Base-by-base conservation (phyloP, 2,797 vertebrate species). In the Coluber constrictor region DNA sequence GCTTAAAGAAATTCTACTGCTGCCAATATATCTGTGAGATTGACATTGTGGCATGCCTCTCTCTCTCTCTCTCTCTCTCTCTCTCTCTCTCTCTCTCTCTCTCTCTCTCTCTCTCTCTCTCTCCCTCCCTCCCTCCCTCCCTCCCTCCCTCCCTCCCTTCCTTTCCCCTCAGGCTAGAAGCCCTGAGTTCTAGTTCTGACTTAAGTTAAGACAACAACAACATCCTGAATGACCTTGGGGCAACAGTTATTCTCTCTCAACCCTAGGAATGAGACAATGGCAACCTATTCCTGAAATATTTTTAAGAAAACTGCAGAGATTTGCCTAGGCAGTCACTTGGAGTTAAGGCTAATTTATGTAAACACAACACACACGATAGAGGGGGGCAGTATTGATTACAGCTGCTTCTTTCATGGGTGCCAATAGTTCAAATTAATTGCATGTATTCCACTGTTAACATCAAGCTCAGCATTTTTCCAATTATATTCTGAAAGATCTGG, bases 21-120 rank as follows among this genome's bases (percentile, higher is more conserved):
- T 54, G 74, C 16, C 94, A 90, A 94, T 94, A 94, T 92, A 94
- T 70, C 32, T 95, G 54, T 94, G 57, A 89, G 95, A 90, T 1
- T 59, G 47, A 6, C 12, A 91, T 91, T 63, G n/a, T 91, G 0
- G 89, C 20, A 90, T 92, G 1, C 29, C n/a, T 37, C 60, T 8
- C 9, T 61, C 23, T 9, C 25, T 27, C 18, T 37, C 37, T 8
- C 8, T 61, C 5, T 12, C 55, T 55, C 51, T 1, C 3, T 55
- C 11, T 3, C 55, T 11, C 54, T 1, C 10, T 1, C 54, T 10
- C 1, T 1, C 55, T 55, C 12, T 12, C 55, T 15, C 55, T 55
- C 55, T 1, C 25, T 10, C 2, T n/a, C 6, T 74, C 8, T 10
- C 25, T n/a, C n/a, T n/a, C n/a, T n/a, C n/a, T n/a, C n/a, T n/a